phyloP scores from a whole-genome alignment of 1,140 invertebrate species.

The Drosophila pruinosa region DNA sequence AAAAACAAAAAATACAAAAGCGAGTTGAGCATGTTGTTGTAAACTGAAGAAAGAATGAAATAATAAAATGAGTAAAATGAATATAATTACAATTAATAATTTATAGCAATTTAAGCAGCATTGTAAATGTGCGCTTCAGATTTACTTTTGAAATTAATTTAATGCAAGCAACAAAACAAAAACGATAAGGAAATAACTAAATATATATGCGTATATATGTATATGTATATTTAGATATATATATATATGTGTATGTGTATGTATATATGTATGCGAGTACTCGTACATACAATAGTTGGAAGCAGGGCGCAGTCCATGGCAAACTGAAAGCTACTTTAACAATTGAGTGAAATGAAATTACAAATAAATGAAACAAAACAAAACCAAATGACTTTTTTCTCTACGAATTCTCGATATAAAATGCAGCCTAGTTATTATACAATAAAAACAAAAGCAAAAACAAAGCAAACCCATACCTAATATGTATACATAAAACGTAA shows the following conservation, averaged over 20 bases:
- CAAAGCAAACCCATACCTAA: conserved; percentile 23
- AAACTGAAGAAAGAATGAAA: conserved; percentile 24
- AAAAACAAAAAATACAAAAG: conserved; percentile 25
- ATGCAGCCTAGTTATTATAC: conserved; percentile 24
- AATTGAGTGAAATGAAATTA: conserved; percentile 72
- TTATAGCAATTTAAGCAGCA: conserved; percentile 78
- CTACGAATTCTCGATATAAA: conserved; percentile 31
- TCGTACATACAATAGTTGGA: conserved; percentile 65
- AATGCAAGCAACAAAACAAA: conserved; percentile 25
- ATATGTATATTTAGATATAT: conserved; percentile 23
- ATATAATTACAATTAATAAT: conserved; percentile 40
- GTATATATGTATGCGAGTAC: conserved; percentile 25
- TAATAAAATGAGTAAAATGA: conserved; percentile 1
- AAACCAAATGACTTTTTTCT: conserved; percentile 69
- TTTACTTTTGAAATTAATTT: conserved; percentile 69
- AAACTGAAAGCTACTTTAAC: conserved; percentile 71
- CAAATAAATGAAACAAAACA: conserved; percentile 66
- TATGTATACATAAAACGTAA: conserved; percentile 17
- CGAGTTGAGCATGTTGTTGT: conserved; percentile 39
- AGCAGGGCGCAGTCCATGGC: conserved; percentile 73
- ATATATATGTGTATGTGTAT: conserved; percentile 24
- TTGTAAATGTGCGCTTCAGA: conserved; percentile 78
- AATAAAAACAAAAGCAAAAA: conserved; percentile 16
- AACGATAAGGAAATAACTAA: conserved; percentile 16
- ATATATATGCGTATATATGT: conserved; percentile 38